These are phyloP conservation scores for Nicator chloris DNA, from an alignment of 2,113 vertebrate genomes.

Conservation along the genomic window DNA sequence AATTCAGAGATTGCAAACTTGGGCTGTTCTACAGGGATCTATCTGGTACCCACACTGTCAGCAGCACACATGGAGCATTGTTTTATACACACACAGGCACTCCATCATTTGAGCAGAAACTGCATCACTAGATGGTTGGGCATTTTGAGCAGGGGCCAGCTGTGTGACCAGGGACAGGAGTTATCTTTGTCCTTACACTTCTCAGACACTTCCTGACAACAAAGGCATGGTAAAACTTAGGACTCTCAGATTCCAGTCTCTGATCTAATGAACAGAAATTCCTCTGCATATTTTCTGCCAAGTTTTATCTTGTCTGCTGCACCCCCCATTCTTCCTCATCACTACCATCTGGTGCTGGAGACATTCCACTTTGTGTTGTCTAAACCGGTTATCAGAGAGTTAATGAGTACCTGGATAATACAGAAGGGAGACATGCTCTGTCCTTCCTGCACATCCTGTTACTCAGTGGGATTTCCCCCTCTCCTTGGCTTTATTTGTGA, in stretches of 20 bases:
- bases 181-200: neutral
- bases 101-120: neutral
- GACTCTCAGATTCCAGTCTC: conserved; percentile 23
- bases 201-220: neutral
- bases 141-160: neutral
- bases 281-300: conserved; percentile 16
- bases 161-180: neutral
- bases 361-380: conserved; percentile 24
- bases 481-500: conserved; percentile 7
- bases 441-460: neutral
- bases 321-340: conserved; percentile 37
- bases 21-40: neutral
- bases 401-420: conserved; percentile 50
- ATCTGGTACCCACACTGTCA: neutral
- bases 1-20: neutral
- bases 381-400: conserved; percentile 47
- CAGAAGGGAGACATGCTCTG: neutral
- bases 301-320: conserved; percentile 43
- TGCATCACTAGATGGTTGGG: neutral
- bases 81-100: neutral
- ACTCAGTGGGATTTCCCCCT: conserved; percentile 41
- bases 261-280: conserved; percentile 28
- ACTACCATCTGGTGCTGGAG: conserved; percentile 39
- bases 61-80: neutral
- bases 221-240: conserved; percentile 9